Base-by-base conservation (phyloP, 37 sponge, comb jelly and placozoan species). In the Lycopodina hypogea region DNA sequence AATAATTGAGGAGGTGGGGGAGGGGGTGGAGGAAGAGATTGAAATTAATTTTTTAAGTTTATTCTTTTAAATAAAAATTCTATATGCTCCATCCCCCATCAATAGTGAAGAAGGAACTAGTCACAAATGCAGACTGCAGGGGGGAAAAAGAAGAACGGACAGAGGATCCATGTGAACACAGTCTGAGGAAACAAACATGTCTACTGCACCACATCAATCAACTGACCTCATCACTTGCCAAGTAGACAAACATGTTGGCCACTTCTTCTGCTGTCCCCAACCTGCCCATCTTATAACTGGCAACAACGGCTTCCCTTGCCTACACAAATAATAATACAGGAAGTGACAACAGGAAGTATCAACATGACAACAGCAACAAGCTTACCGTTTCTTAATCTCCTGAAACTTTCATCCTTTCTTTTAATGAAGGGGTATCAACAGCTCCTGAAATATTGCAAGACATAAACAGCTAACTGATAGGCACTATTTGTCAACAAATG, bases 71-170 rank as follows among this genome's bases (percentile, higher is more conserved):
- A 9, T 12, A 45, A 9, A 45, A 4, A 45, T 4, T 45, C 83
- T 51, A 92, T 12, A 85, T 24, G 24, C 84, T 93, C 94, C 94
- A 93, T n/a, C 94, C 94, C 35, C 94, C 94, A 86, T 93, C 94
- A 72, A 93, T 86, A 19, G 82, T 65, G 19, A 86, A 36, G 56
- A 52, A 68, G 2, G 83, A 42, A 3, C 94, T 90, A 82, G 94
- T 93, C 57, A 93, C 77, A 83, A 89, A 93, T 15, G 83, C 72
- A 62, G 84, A 78, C 90, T 93, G 83, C 32, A 78, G 14, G 69
- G 29, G 55, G 15, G 60, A 19, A 2, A 32, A 62, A 36, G 52
- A 22, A n/a, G n/a, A n/a, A n/a, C n/a, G n/a, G n/a, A n/a, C n/a
- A n/a, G n/a, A n/a, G n/a, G n/a, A n/a, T n/a, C n/a, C n/a, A n/a